Conservation (phyloP, 2,797 vertebrate species). For the Urosaurus nigricauda region DNA sequence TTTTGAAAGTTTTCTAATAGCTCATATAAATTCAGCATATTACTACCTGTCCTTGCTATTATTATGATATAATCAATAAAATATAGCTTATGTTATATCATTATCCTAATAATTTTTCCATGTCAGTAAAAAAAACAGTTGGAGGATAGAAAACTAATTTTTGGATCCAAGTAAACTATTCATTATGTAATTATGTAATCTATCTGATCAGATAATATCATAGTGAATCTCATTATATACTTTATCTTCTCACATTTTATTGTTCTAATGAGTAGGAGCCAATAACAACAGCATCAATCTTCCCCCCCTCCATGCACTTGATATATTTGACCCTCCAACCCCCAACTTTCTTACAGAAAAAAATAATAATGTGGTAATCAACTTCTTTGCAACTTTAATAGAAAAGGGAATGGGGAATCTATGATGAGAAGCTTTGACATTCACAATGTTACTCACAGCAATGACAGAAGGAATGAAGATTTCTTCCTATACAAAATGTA, state of each 20-base stretch:
- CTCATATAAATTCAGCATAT: not conserved
- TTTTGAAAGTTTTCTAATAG: not conserved
- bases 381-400: not conserved
- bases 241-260: not conserved
- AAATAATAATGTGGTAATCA: not conserved
- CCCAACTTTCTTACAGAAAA: not conserved
- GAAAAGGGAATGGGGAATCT: not conserved
- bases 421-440: not conserved
- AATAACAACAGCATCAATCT: not conserved
- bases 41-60: not conserved
- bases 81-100: not conserved
- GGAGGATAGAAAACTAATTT: not conserved
- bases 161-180: not conserved
- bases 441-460: not conserved
- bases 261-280: not conserved
- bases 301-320: not conserved
- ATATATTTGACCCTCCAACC: not conserved
- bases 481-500: conserved; percentile 4
- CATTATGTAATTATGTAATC: not conserved
- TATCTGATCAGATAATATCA: not conserved
- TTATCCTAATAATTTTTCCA: not conserved
- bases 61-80: not conserved
- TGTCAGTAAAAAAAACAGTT: not conserved
- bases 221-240: not conserved
- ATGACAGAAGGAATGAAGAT: not conserved